Base-by-base conservation (phyloP, 1,140 invertebrate genomes). In the Eriosoma lanigerum region DNA sequence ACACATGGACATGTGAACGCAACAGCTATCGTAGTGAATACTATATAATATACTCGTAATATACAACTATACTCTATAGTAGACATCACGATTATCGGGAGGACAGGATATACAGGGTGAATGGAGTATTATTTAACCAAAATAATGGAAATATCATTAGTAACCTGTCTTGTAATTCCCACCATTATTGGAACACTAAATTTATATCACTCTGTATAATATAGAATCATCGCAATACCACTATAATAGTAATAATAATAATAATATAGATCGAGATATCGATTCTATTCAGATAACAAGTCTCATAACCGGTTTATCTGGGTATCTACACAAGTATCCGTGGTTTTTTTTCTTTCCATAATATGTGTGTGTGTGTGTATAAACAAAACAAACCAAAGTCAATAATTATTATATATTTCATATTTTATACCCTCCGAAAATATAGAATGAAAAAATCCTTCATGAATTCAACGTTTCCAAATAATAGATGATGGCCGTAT, bases 241-340 rank as follows among this genome's bases (percentile, higher is more conserved):
- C 3, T 8, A 38, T 38, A 38, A 38, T n/a, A n/a, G n/a, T n/a
- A n/a, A n/a, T n/a, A 38, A 38, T 38, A 38, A 32, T 76, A 76
- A 76, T 76, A 76, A 58, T 76, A 76, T 38, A 76, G 73, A 76
- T 76, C n/a, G 73, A n/a, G 32, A 13, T 76, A 76, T 76, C 54
- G 73, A 52, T 58, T 76, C 29, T 58, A 19, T n/a, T 58, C 19
- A 21, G 54, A 76, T 46, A 58, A 24, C 52, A 76, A 60, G 50
- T 54, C 48, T 73, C 13, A 19, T 10, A 76, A 76, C 73, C 73
- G 73, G 73, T 76, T 76, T 56, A 21, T 38, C 54, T 32, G n/a
- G 50, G 32, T 48, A 73, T 17, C 9, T 38, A 38, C 8, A 38
- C 32, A 38, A 52, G 50, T 73, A 3, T 48, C 50, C 50, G 5